Evolutionary conservation across 2,888 invertebrate genomes (phyloP), one percentile per base, ranked within the genome.

Genomic region (Mellilla xanthometata): DNA sequence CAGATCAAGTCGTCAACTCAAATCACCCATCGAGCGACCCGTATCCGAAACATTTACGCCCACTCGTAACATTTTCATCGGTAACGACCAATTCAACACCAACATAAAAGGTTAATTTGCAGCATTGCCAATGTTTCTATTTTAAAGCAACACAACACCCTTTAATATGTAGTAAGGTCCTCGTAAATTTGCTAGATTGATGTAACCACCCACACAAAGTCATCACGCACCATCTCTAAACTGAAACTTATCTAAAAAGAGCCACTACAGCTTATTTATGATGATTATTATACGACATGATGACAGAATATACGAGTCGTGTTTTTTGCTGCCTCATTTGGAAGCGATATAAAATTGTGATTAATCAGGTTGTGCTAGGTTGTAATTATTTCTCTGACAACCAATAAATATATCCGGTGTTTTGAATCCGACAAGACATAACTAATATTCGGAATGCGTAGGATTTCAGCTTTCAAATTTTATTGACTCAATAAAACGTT

Each of bases 361-460:
- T 60, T 49, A 52, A 58, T 60, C 52, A 45, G 39, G 53, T 54
- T 60, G 54, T 53, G 54, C 48, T 61, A 60, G 57, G n/a, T 51
- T 53, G 58, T 67, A 59, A 67, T 65, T 60, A 58, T 55, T 66
- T 62, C 63, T 66, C 60, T 47, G 56, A 63, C 55, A 44, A 64
- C 64, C 57, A 58, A 54, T 64, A 65, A 65, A 61, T 58, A 65
- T 65, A 67, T 75, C 73, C 68, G 73, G 68, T 65, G 60, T 70
- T 58, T n/a, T 52, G 49, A 43, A 55, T 59, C 48, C 51, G 40
- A 56, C 56, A 46, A 50, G 59, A 29, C 39, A 33, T 43, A 52
- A 52, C 60, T 43, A 52, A 52, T 61, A 64, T 64, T 65, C 60
- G 67, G 47, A 47, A 45, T 44, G 61, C 54, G 62, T 66, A 70